These are phyloP conservation scores for Ryuthela nishihirai DNA, from an alignment of 2,888 invertebrate species.

Conservation along the genomic window DNA sequence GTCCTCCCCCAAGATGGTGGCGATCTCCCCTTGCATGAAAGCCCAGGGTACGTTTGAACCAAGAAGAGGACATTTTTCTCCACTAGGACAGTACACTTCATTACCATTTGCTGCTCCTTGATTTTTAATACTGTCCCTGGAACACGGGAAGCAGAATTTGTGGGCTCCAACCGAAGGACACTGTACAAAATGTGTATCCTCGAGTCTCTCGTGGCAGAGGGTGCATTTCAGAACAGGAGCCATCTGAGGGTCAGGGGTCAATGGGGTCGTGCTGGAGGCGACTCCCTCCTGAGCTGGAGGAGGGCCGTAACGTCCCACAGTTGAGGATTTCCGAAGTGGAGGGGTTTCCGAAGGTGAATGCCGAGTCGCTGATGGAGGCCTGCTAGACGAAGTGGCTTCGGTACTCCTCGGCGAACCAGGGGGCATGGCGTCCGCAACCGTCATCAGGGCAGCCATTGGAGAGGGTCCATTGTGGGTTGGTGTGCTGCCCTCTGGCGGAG, in stretches of 20 bases:
- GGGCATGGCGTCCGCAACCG: not conserved
- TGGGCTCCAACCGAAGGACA: constrained; percentile 96
- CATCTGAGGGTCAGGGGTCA: not conserved
- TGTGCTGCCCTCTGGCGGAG: not conserved
- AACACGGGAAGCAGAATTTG: constrained; percentile 99
- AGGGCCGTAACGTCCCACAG: not conserved
- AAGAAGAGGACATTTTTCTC: constrained; percentile 95
- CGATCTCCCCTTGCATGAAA: constrained; percentile 99
- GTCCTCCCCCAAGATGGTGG: constrained; percentile 78
- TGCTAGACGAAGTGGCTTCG: not conserved
- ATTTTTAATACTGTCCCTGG: constrained; percentile 70
- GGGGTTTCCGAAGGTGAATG: not conserved
- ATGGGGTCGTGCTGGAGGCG: not conserved
- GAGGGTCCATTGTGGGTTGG: not conserved
- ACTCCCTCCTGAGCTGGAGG: not conserved
- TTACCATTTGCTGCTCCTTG: constrained; percentile 32
- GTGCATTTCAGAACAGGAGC: constrained; percentile 87
- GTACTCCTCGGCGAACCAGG: not conserved
- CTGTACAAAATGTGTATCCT: constrained; percentile 99
- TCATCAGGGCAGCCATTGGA: not conserved
- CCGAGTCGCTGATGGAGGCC: not conserved
- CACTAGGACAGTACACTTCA: constrained; percentile 98
- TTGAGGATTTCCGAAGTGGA: not conserved
- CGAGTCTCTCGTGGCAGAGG: constrained; percentile 93
- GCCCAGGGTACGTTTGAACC: constrained; percentile 99